Evolutionary conservation across 2,888 invertebrate genomes (phyloP).

Genomic region (Spodoptera picta): DNA sequence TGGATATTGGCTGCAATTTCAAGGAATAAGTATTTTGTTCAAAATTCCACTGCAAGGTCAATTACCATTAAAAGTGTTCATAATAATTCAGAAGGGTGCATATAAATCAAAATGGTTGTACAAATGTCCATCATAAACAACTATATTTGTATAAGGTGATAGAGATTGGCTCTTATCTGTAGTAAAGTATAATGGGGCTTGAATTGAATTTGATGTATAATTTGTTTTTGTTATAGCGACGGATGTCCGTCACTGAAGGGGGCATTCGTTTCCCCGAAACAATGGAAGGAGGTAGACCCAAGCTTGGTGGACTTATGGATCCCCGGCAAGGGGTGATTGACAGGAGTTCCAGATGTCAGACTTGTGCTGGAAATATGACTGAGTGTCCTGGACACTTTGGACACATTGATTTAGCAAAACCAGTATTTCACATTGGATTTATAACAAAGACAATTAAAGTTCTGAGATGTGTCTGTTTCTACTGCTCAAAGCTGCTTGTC

Average conservation of each 20-base stretch:
- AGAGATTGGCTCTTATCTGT: too few relatives aligned
- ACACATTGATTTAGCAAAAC: constrained; percentile 99
- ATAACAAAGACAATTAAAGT: constrained; percentile 99
- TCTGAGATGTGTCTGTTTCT: constrained; percentile 99
- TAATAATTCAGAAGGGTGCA: too few relatives aligned
- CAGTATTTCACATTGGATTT: constrained; percentile 99
- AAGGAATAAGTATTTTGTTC: too few relatives aligned
- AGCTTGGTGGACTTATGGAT: constrained; percentile 99
- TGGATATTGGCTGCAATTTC: too few relatives aligned
- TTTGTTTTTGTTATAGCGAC: constrained; percentile 90
- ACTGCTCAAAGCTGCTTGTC: constrained; percentile 98
- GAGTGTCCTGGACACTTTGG: constrained; percentile 99
- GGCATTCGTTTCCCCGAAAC: constrained; percentile 99
- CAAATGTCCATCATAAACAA: too few relatives aligned
- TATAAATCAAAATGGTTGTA: too few relatives aligned
- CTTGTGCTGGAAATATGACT: constrained; percentile 99
- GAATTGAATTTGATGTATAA: not conserved
- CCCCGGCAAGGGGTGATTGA: constrained; percentile 99
- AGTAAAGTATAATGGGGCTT: too few relatives aligned
- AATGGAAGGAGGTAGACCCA: constrained; percentile 99
- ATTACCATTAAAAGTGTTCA: too few relatives aligned
- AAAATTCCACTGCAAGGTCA: too few relatives aligned
- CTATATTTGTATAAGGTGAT: too few relatives aligned
- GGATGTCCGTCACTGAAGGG: constrained; percentile 99
- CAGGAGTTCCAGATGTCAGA: constrained; percentile 96